Evolutionary conservation across 2,888 invertebrate species (phyloP), one percentile per base, ranked within the genome.

Genomic region (Sinhomidia bicolor): DNA sequence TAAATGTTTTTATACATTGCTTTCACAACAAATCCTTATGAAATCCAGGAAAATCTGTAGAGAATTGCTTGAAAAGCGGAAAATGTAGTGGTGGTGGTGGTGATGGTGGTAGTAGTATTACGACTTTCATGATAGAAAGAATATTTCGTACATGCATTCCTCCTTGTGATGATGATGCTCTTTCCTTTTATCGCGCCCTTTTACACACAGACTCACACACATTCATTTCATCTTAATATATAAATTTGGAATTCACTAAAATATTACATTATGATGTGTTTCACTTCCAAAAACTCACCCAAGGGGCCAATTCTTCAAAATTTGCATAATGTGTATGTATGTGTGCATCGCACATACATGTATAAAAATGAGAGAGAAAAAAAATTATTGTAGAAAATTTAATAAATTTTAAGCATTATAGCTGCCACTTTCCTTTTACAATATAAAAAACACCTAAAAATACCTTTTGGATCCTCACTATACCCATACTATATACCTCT

Each of bases 241-340:
- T 57, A 20, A 71, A 71, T 82, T 47, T 41, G 26, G 23, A 71
- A 71, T 74, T 71, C 44, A 82, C n/a, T 84, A 44, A 62, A 84
- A 36, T n/a, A 60, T 74, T 78, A 47, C 65, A 23, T 85, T 60
- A 65, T 65, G 36, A 65, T 65, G 36, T 36, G 36, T 82, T 85
- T 86, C 68, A 57, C 26, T 76, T 65, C 36, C 36, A 79, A 80
- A 86, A 80, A 86, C 68, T 80, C 57, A 54, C 85, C 85, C 85
- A 86, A 80, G 80, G 71, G 68, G 57, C 71, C 51, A 51, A 86
- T 86, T 85, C 62, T 29, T 54, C 29, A 79, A 54, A 86, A 79
- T 86, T 86, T 86, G 85, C 85, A 86, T 86, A 85, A 85, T 76
- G 60, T 74, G 47, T 47, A 26, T 36, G 36, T 76, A 47, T 74